phyloP scores from a whole-genome alignment of 37 sponge, comb jelly and placozoan genomes.

The Eunapius fragilis region DNA sequence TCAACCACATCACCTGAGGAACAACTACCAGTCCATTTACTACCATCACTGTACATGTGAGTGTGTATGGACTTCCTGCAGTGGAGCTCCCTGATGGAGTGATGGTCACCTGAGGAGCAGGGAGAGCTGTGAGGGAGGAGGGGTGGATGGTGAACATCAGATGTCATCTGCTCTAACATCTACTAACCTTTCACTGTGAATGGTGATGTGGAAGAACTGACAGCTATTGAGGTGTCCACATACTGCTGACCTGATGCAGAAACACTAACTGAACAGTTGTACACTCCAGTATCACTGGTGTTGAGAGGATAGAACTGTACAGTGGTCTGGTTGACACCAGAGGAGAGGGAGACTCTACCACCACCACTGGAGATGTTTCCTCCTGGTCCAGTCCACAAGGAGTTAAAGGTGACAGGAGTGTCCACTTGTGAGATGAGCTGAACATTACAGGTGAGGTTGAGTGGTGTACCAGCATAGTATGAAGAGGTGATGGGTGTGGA shows the following conservation, averaged over 20 bases:
- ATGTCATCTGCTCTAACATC: neutral
- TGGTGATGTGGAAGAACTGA: neutral
- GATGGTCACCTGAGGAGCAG: neutral
- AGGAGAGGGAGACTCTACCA: neutral
- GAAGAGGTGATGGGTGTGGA: neutral
- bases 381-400: neutral
- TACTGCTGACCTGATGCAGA: neutral
- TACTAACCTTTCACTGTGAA: neutral
- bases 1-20: slow-evolving; percentile 31
- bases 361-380: no score
- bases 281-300: neutral
- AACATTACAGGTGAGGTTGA: neutral
- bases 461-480: neutral
- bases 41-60: slow-evolving; percentile 21
- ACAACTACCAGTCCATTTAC: neutral
- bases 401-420: neutral
- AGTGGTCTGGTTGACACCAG: neutral
- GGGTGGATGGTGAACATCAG: neutral
- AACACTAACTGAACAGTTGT: neutral
- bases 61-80: slow-evolving; percentile 34
- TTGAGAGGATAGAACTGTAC: neutral
- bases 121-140: neutral
- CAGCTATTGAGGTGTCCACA: neutral
- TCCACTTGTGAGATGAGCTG: neutral
- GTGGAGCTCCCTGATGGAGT: neutral